phyloP scores from a whole-genome alignment of 2,797 vertebrate genomes.

The Enteromius fasciolatus region DNA sequence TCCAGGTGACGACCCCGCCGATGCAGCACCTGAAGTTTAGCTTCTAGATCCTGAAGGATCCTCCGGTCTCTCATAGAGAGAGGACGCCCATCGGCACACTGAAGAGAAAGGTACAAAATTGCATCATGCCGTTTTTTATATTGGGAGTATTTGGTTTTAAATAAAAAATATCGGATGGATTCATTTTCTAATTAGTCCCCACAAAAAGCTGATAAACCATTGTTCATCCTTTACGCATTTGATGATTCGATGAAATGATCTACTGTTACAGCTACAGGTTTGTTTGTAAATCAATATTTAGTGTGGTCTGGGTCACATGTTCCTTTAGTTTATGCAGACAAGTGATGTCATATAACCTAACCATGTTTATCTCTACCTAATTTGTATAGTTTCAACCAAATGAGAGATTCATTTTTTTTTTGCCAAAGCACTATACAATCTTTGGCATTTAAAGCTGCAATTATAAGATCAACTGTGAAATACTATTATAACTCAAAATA shows the following conservation, averaged over 20 bases:
- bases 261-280: not conserved
- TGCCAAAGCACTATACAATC: not conserved
- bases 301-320: not conserved
- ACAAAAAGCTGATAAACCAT: not conserved
- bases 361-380: too few species aligned
- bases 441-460: not conserved
- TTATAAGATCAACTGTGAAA: not conserved
- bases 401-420: not conserved
- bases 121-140: not conserved
- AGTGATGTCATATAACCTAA: not conserved
- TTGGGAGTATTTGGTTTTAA: not conserved
- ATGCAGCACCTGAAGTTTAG: constrained; percentile 84
- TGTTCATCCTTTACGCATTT: not conserved
- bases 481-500: not conserved
- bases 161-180: not conserved
- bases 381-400: not conserved
- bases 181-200: not conserved
- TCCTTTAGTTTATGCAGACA: not conserved
- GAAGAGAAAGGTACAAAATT: constrained; percentile 12
- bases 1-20: constrained; percentile 90
- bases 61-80: constrained; percentile 87
- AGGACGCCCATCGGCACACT: constrained; percentile 94
- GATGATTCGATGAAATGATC: not conserved
- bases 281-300: not conserved
- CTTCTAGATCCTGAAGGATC: constrained; percentile 87